A percentile compares a stretch with the other conserved stretches of the same genome.
Conservation (phyloP, 2,888 invertebrate genomes). For the Bugulina stolonifera region DNA sequence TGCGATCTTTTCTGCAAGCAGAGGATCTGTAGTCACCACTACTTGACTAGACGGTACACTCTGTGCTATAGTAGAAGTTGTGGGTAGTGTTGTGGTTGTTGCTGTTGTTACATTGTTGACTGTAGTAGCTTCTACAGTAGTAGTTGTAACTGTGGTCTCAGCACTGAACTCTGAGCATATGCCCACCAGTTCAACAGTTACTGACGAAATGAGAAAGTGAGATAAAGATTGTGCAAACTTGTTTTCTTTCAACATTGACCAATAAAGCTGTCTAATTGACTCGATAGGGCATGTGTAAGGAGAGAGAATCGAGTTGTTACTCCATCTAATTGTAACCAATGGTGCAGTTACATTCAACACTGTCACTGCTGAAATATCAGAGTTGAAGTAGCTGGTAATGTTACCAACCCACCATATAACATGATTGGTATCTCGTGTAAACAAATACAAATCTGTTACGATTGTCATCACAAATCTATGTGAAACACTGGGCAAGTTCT, state of each 20-base stretch:
- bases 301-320: not conserved
- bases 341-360: constrained; percentile 8
- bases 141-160: not conserved
- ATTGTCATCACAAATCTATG: not conserved
- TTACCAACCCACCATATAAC: constrained; percentile 10
- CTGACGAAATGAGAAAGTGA: not conserved
- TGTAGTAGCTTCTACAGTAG: no score
- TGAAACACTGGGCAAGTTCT: not conserved
- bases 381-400: not conserved
- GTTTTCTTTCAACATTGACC: not conserved
- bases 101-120: no score
- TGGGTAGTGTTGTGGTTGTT: not conserved
- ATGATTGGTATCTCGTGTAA: not conserved
- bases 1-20: not conserved
- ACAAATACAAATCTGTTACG: not conserved
- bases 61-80: not conserved
- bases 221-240: not conserved
- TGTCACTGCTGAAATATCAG: not conserved
- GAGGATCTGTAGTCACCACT: not conserved
- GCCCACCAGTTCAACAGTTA: not conserved
- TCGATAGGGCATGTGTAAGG: constrained; percentile 8
- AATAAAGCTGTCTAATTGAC: not conserved
- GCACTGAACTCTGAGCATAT: not conserved
- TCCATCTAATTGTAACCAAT: not conserved
- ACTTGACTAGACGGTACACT: not conserved